Percentiles rank a stretch among this genome's conserved stretches.
These are phyloP conservation scores for Benitochromis conjunctus DNA, from an alignment of 2,113 vertebrate genomes.

Conservation along the genomic window DNA sequence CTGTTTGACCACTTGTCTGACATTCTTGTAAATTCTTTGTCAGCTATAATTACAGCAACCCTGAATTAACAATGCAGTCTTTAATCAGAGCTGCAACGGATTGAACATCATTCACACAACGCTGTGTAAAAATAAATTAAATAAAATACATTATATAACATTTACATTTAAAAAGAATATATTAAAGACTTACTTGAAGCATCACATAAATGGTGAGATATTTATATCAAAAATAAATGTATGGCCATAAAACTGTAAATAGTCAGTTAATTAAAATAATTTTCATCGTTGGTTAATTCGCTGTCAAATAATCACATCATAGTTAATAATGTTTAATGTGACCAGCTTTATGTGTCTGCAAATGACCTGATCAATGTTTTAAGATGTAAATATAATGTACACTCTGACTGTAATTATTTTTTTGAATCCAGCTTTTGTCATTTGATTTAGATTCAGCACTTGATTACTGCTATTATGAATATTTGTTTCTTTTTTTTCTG, in stretches of 20 bases:
- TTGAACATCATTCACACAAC: neutral
- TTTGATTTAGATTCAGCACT: neutral
- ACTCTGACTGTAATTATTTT: neutral
- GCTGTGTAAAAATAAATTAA: neutral
- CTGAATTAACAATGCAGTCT: neutral
- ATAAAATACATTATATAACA: neutral
- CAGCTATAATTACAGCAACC: neutral
- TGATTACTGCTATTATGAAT: neutral
- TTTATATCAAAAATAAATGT: neutral
- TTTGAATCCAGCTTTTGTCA: neutral
- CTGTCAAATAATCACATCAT: neutral
- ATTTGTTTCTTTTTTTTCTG: neutral
- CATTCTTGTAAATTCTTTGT: neutral
- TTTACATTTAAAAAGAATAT: fast-evolving
- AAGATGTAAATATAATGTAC: neutral
- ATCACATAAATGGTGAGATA: neutral
- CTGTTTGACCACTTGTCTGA: neutral
- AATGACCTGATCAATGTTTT: neutral
- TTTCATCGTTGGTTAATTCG: neutral
- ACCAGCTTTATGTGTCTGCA: neutral
- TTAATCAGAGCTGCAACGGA: neutral
- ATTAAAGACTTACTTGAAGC: neutral
- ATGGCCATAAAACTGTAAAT: neutral
- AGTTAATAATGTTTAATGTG: neutral
- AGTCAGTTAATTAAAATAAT: neutral